phyloP scores from a whole-genome alignment of 2,113 vertebrate species.

The Etheostoma cragini region DNA sequence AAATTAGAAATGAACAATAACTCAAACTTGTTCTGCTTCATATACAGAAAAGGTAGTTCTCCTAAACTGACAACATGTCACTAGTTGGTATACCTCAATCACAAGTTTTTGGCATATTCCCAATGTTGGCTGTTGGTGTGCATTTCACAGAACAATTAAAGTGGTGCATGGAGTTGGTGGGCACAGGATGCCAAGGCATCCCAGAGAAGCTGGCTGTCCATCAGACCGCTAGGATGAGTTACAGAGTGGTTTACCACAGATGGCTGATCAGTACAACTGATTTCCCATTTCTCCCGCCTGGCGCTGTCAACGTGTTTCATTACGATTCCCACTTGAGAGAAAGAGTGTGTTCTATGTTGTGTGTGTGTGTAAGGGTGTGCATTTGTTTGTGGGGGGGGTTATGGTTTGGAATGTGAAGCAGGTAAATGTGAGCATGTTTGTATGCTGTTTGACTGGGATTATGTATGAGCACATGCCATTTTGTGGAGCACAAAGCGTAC shows the following conservation, averaged over 20 bases:
- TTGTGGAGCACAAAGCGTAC: conserved; percentile 36
- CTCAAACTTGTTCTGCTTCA: not conserved
- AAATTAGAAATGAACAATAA: not conserved
- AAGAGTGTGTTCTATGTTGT: conserved; percentile 39
- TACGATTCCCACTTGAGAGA: conserved; percentile 63
- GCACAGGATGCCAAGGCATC: conserved; percentile 70
- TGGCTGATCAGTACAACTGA: conserved; percentile 85
- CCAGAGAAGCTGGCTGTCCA: conserved; percentile 77
- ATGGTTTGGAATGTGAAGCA: conserved; percentile 36
- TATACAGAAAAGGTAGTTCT: not conserved
- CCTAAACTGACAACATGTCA: not conserved
- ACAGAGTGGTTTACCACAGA: conserved; percentile 84
- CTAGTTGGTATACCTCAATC: not conserved
- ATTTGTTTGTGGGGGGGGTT: not conserved
- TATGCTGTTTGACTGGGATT: conserved; percentile 46
- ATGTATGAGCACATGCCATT: conserved; percentile 52
- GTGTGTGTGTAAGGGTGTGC: conserved; percentile 7
- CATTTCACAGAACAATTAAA: conserved; percentile 74
- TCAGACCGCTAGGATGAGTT: conserved; percentile 74
- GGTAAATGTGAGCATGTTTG: conserved; percentile 52
- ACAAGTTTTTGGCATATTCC: conserved; percentile 45
- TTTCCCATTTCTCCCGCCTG: conserved; percentile 71
- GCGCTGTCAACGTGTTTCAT: conserved; percentile 65
- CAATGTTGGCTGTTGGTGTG: conserved; percentile 50
- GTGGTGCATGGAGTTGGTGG: conserved; percentile 57